A percentile compares a stretch with the other conserved stretches of the same genome.
Evolutionary conservation across 2,113 vertebrate species (phyloP).

Genomic region (Petroica traversi): DNA sequence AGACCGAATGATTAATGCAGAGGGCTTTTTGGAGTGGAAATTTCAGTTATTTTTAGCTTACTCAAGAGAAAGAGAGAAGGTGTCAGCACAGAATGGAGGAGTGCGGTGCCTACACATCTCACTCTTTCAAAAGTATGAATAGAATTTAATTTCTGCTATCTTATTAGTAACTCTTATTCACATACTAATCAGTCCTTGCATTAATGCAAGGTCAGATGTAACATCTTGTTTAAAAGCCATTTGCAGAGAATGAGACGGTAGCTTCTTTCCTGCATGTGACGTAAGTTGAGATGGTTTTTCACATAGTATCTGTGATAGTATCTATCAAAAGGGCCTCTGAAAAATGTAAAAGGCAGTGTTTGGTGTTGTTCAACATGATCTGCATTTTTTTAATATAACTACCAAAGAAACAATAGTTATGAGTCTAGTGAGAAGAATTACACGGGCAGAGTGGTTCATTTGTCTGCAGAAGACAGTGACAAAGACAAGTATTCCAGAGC

Average conservation of each 20-base stretch:
- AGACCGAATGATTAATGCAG: slow-evolving; percentile 49
- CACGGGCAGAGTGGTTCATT: neutral
- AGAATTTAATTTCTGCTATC: slow-evolving; percentile 30
- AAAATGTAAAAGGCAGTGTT: neutral
- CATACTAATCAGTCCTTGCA: neutral
- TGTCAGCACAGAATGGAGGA: neutral
- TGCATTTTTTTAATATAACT: neutral
- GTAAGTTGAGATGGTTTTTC: neutral
- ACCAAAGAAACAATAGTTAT: fast-evolving
- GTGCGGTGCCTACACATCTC: neutral
- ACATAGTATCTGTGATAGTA: neutral
- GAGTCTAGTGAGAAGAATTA: neutral
- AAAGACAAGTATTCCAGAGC: neutral
- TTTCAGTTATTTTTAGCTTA: slow-evolving; percentile 28
- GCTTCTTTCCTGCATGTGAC: neutral
- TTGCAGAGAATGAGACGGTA: neutral
- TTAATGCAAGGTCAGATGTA: neutral
- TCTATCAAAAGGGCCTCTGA: neutral
- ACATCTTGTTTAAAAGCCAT: neutral
- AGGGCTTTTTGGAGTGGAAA: slow-evolving; percentile 52
- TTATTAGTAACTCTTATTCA: neutral
- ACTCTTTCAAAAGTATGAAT: neutral
- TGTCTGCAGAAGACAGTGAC: neutral
- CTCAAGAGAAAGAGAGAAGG: slow-evolving; percentile 5
- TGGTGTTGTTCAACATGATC: neutral